phyloP scores from a whole-genome alignment of 1,140 invertebrate genomes.

The Leguminivora glycinivorella region DNA sequence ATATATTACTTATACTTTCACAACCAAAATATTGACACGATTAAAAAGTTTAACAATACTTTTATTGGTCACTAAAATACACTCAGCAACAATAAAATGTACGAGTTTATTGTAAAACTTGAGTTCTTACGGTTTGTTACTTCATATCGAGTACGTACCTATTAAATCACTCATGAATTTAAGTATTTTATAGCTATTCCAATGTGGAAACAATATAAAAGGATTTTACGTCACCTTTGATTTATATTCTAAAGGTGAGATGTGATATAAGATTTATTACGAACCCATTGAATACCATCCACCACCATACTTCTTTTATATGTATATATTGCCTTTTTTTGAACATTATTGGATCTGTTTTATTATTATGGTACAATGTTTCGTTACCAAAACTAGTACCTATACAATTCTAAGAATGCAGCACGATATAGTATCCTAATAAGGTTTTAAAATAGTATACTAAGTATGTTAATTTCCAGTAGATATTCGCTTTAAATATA shows the following conservation, averaged over 20 bases:
- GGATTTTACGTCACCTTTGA: constrained; percentile 72
- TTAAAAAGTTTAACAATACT: constrained; percentile 17
- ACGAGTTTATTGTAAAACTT: constrained; percentile 10
- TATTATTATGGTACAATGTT: not conserved
- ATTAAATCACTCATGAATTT: constrained; percentile 75
- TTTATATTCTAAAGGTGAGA: constrained; percentile 75
- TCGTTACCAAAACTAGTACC: no score
- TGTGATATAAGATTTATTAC: constrained; percentile 75
- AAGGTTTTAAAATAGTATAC: not conserved
- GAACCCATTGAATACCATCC: constrained; percentile 61
- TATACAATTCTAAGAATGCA: not conserved
- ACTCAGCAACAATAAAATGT: constrained; percentile 17
- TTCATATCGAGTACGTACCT: constrained; percentile 52
- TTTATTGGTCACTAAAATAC: constrained; percentile 29
- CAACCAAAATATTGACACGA: not conserved
- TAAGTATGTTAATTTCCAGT: not conserved
- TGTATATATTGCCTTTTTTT: not conserved
- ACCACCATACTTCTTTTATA: not conserved
- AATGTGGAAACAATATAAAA: constrained; percentile 77
- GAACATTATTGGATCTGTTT: not conserved
- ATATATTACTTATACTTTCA: no score
- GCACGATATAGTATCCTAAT: not conserved
- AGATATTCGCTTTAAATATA: not conserved
- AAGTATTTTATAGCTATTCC: constrained; percentile 75
- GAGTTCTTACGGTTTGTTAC: constrained; percentile 36